A percentile compares a stretch with the other conserved stretches of the same genome.
Evolutionary conservation across 2,797 vertebrate species (phyloP).

Genomic region (Rhinatrema bivittatum): DNA sequence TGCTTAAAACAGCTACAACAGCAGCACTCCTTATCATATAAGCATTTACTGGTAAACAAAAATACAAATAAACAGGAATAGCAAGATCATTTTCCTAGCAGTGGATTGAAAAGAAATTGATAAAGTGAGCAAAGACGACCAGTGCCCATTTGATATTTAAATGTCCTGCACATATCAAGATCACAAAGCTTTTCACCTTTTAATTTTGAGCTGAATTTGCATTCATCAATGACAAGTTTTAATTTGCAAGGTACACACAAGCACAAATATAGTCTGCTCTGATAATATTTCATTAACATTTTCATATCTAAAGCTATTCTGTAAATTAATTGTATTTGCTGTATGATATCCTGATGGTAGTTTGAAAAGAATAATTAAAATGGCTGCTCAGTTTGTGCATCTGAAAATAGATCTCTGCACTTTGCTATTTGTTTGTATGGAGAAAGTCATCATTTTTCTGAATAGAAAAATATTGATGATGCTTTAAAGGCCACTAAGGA

Average conservation of each 20-base stretch:
- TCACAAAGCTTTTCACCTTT: background rate
- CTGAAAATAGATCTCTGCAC: background rate
- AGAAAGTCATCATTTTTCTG: too few species aligned
- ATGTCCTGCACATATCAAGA: too few species aligned
- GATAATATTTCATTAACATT: constrained; percentile 7
- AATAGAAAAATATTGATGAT: too few species aligned
- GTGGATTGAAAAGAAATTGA: too few species aligned
- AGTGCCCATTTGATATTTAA: too few species aligned
- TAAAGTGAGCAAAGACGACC: too few species aligned
- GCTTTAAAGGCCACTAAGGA: too few species aligned
- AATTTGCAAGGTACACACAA: background rate
- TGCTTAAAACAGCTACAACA: too few species aligned
- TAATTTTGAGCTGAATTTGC: background rate
- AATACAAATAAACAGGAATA: too few species aligned
- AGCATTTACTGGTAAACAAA: too few species aligned
- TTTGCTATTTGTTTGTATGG: background rate
- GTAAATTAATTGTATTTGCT: constrained; percentile 7
- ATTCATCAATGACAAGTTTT: background rate
- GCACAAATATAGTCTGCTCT: background rate
- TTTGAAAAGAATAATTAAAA: constrained; percentile 1
- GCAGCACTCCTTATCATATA: too few species aligned
- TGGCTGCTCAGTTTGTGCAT: constrained; percentile 4
- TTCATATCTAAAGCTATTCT: constrained; percentile 8
- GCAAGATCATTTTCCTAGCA: too few species aligned
- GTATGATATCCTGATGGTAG: background rate